A percentile compares a stretch with the other conserved stretches of the same genome.
These are phyloP conservation scores for Temnothorax curvispinosus DNA, from an alignment of 1,140 invertebrate genomes.

Conservation along the genomic window DNA sequence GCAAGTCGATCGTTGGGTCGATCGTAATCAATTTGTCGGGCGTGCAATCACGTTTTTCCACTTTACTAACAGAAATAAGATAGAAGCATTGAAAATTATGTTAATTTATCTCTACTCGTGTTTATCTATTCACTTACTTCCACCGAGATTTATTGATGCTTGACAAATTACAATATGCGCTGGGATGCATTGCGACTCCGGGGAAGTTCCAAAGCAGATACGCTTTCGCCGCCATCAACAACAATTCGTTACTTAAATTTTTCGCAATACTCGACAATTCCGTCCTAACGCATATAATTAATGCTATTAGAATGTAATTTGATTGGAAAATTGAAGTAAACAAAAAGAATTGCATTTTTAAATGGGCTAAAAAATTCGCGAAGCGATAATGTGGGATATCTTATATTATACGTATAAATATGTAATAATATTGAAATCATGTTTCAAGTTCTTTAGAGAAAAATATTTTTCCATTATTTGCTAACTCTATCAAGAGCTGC, in stretches of 20 bases:
- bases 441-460: background rate
- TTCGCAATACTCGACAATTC: conserved; percentile 64
- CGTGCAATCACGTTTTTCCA: conserved; percentile 15
- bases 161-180: conserved; percentile 60
- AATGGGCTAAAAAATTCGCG: background rate
- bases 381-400: background rate
- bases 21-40: conserved; percentile 63
- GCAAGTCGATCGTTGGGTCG: conserved; percentile 71
- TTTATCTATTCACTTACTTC: conserved; percentile 54
- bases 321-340: background rate
- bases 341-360: conserved; percentile 12
- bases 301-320: background rate
- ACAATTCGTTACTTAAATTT: conserved; percentile 59
- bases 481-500: background rate
- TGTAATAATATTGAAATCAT: background rate
- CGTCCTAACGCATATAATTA: conserved; percentile 60
- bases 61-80: conserved; percentile 36
- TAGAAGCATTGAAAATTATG: background rate
- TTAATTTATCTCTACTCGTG: background rate
- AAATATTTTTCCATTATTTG: background rate
- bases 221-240: conserved; percentile 77
- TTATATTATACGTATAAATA: no score
- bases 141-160: conserved; percentile 51
- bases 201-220: conserved; percentile 78
- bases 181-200: conserved; percentile 75